Percentiles rank a stretch among this genome's conserved stretches.
These are phyloP conservation scores for Neoitamus cyanurus DNA, from an alignment of 2,888 invertebrate species.

Conservation along the genomic window DNA sequence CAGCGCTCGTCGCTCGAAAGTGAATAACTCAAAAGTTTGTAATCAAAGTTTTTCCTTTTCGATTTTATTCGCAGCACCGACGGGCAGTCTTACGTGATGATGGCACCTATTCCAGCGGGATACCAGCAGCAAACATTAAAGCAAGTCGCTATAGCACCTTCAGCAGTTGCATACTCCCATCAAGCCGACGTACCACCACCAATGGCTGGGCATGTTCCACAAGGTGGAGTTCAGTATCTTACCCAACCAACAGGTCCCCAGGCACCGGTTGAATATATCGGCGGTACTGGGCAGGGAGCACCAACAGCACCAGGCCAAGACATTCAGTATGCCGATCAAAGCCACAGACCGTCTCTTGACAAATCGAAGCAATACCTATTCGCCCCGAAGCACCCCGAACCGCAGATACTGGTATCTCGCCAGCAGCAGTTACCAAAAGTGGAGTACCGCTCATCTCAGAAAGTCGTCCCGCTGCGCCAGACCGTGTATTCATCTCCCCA, in stretches of 20 bases:
- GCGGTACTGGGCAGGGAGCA: neutral
- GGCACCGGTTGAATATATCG: neutral
- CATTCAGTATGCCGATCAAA: constrained; percentile 50
- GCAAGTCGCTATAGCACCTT: constrained; percentile 53
- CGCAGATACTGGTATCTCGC: neutral
- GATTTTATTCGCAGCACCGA: constrained; percentile 36
- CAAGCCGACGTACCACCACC: neutral
- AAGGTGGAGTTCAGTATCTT: neutral
- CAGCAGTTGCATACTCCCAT: constrained; percentile 53
- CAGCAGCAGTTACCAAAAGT: constrained; percentile 12
- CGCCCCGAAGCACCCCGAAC: constrained; percentile 57
- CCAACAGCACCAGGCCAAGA: constrained; percentile 37
- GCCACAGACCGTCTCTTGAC: neutral
- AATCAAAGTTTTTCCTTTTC: neutral
- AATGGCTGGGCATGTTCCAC: neutral
- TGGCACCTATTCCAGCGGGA: constrained; percentile 54
- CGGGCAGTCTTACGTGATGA: constrained; percentile 52
- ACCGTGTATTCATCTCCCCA: constrained; percentile 9
- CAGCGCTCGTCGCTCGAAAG: neutral
- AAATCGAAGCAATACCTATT: constrained; percentile 62
- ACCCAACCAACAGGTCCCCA: neutral
- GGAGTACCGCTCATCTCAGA: constrained; percentile 2
- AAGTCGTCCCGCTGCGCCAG: constrained; percentile 46
- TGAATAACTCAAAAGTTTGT: neutral
- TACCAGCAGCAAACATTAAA: constrained; percentile 49